Evolutionary conservation across 1,140 invertebrate genomes (phyloP), one percentile per base, ranked within the genome.

Genomic region (Babylonia areolata): DNA sequence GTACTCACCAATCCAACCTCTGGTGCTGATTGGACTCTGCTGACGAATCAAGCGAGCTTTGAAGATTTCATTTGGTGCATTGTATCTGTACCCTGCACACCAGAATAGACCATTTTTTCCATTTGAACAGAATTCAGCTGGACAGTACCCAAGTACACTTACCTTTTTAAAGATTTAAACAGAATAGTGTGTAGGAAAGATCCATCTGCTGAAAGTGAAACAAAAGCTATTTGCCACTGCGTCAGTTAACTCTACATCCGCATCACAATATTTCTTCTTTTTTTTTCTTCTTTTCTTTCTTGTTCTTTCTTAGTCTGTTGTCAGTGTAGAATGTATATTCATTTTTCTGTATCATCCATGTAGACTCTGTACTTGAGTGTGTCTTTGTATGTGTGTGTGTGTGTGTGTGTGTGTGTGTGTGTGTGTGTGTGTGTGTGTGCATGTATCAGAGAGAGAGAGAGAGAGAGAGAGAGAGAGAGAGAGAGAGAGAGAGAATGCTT

Each of bases 71-170:
- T 85, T 80, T 0, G 87, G 85, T 6, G 85, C 78, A 42, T 86
- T 86, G 64, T 86, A 88, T 33, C 69, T 82, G 87, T 86, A 86
- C 33, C 85, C 87, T 88, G 85, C 69, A 83, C 77, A 39, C 58
- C 33, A 42, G 3, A 82, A 40, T 40, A 51, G 3, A 31, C 17
- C 15, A 58, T 12, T 12, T 9, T 51, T 51, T 33, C 5, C 81
- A 84, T 33, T 54, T 23, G 69, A 28, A 37, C 17, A 79, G 35
- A 33, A 9, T 15, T 37, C 3, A 12, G 37, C 5, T 11, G 15
- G 6, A 6, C 3, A 6, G 17, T 40, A 33, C 23, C 33, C 23
- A 28, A 9, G 33, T 15, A 33, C 28, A 64, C 35, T 15, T 6
- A 64, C 46, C 35, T 5, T 64, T 5, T 15, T 11, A 84, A 12